Percentiles rank a stretch among this genome's conserved stretches.
Conservation (phyloP, 2,888 invertebrate species). For the Diplazon laetatorius region DNA sequence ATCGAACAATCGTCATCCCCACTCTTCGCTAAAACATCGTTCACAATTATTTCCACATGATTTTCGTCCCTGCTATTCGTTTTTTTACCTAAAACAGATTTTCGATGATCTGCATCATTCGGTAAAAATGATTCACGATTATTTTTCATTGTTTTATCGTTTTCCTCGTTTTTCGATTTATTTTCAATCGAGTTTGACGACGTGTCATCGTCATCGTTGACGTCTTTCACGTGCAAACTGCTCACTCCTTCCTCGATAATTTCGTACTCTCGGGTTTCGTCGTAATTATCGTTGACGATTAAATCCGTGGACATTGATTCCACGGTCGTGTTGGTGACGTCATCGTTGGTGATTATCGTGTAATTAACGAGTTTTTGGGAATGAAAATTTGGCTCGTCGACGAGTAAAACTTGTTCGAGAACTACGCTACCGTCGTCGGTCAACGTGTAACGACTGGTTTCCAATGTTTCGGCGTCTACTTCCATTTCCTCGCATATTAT, state of each 20-base stretch:
- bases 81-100: constrained; percentile 31
- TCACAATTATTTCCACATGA: background rate
- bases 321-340: constrained; percentile 73
- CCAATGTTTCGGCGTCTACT: constrained; percentile 70
- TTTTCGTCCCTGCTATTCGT: constrained; percentile 36
- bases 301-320: constrained; percentile 56
- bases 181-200: background rate
- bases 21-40: background rate
- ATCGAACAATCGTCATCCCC: background rate
- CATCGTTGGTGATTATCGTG: constrained; percentile 76
- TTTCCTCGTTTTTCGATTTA: background rate
- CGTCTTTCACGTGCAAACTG: constrained; percentile 67
- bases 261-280: constrained; percentile 60
- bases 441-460: constrained; percentile 65
- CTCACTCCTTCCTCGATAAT: constrained; percentile 68
- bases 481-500: constrained; percentile 82
- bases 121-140: constrained; percentile 60
- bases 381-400: constrained; percentile 70
- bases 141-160: constrained; percentile 38
- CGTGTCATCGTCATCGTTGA: background rate
- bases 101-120: constrained; percentile 42
- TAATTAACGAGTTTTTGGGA: constrained; percentile 74
- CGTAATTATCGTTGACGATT: constrained; percentile 53
- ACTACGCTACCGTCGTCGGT: constrained; percentile 70
- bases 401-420: constrained; percentile 74